Conservation (phyloP, 2,888 invertebrate genomes). For the Fragum fragum region DNA sequence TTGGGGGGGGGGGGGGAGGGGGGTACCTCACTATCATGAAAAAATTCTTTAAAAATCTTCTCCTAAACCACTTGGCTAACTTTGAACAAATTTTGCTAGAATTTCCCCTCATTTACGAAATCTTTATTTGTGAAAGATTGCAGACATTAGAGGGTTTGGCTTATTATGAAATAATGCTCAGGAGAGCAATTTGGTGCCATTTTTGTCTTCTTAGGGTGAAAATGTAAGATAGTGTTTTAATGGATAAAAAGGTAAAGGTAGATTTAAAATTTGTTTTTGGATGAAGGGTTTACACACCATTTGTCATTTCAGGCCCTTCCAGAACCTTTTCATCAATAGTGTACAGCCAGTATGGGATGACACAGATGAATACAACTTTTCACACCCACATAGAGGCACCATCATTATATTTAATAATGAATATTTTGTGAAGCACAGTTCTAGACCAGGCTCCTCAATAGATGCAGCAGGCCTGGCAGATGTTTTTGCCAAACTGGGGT, state of each 20-base stretch:
- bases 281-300: background rate
- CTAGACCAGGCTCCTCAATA: slow-evolving; percentile 92
- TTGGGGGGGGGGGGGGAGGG: no score
- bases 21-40: no score
- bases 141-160: no score
- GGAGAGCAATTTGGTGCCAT: background rate
- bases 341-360: slow-evolving; percentile 39
- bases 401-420: slow-evolving; percentile 97
- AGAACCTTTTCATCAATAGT: slow-evolving; percentile 1
- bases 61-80: no score
- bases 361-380: slow-evolving; percentile 93
- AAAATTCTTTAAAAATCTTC: no score
- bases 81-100: no score
- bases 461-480: slow-evolving; percentile 92
- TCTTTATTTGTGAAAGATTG: no score
- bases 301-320: slow-evolving; percentile 17
- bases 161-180: no score
- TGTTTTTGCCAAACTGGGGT: slow-evolving; percentile 88
- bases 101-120: no score
- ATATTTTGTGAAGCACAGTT: slow-evolving; percentile 89
- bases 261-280: background rate
- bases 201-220: background rate
- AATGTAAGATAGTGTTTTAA: background rate
- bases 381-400: slow-evolving; percentile 92
- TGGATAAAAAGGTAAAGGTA: background rate